phyloP scores from a whole-genome alignment of 1,140 invertebrate genomes.

The Teleopsis dalmanni region DNA sequence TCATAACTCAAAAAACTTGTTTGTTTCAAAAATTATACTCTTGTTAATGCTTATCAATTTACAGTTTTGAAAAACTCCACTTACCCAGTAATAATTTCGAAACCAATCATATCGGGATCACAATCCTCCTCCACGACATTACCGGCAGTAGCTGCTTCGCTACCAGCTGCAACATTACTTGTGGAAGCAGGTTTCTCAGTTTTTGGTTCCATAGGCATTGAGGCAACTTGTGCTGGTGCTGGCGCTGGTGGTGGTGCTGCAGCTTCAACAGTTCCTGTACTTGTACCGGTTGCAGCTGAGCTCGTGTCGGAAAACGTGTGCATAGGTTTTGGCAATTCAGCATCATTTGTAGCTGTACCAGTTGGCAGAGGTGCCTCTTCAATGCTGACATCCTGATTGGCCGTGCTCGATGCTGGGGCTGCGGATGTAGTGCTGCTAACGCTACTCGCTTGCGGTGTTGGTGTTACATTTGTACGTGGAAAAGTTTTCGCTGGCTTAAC shows the following conservation, averaged over 20 bases:
- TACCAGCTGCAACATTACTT: slow-evolving; percentile 11
- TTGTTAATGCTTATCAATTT: neutral
- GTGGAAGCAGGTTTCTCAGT: slow-evolving; percentile 30
- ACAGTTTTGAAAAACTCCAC: slow-evolving; percentile 10
- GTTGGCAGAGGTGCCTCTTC: slow-evolving; percentile 8
- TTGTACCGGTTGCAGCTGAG: slow-evolving; percentile 16
- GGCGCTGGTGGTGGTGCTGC: slow-evolving; percentile 12
- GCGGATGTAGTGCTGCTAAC: slow-evolving; percentile 12
- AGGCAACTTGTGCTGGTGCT: neutral
- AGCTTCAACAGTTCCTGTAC: neutral
- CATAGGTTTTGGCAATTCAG: slow-evolving; percentile 16
- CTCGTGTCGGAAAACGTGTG: slow-evolving; percentile 28
- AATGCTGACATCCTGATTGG: neutral
- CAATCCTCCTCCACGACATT: slow-evolving; percentile 55
- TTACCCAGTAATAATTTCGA: slow-evolving; percentile 83
- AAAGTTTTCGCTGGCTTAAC: slow-evolving; percentile 41
- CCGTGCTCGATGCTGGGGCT: slow-evolving; percentile 7
- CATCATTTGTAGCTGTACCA: slow-evolving; percentile 2
- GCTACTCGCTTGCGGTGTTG: slow-evolving; percentile 19
- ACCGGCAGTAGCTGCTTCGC: neutral
- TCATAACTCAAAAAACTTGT: too few relatives aligned
- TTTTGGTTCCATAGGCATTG: slow-evolving; percentile 21
- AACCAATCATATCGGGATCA: slow-evolving; percentile 80
- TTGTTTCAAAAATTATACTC: too few relatives aligned
- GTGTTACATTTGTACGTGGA: slow-evolving; percentile 39